These are phyloP conservation scores for Barnardius zonarius DNA, from an alignment of 2,113 vertebrate species.

Conservation along the genomic window DNA sequence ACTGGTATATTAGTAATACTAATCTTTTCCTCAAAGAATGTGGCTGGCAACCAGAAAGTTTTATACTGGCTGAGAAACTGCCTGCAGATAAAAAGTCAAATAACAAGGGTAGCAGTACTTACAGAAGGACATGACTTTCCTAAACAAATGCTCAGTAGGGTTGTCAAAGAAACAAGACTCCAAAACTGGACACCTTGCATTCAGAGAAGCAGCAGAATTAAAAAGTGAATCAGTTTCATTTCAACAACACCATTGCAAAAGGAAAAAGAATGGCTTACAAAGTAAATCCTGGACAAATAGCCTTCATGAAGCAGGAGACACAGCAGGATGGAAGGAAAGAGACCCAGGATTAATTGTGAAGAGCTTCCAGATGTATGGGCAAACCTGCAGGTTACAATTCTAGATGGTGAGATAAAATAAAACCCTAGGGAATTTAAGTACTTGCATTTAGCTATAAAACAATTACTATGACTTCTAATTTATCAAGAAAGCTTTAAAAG, in stretches of 20 bases:
- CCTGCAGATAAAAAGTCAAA: not conserved
- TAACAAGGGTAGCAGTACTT: not conserved
- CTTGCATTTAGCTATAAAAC: not conserved
- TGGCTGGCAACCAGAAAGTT: not conserved
- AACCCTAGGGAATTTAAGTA: not conserved
- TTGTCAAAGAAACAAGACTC: not conserved
- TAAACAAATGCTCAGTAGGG: not conserved
- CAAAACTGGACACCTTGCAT: not conserved
- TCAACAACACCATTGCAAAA: not conserved
- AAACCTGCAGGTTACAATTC: not conserved
- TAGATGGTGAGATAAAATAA: not conserved
- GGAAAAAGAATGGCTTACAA: not conserved
- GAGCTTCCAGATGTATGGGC: not conserved
- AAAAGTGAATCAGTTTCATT: not conserved
- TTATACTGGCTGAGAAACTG: not conserved
- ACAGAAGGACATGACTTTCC: not conserved
- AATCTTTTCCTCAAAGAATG: not conserved
- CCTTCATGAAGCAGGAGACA: not conserved
- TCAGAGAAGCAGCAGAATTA: not conserved
- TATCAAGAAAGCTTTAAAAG: not conserved
- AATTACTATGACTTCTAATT: not conserved
- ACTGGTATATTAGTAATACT: not conserved
- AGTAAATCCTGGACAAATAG: not conserved
- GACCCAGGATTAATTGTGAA: not conserved
- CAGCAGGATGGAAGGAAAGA: not conserved